These are phyloP conservation scores for Chrysolophus pictus DNA, from an alignment of 2,797 vertebrate genomes.

Conservation along the genomic window DNA sequence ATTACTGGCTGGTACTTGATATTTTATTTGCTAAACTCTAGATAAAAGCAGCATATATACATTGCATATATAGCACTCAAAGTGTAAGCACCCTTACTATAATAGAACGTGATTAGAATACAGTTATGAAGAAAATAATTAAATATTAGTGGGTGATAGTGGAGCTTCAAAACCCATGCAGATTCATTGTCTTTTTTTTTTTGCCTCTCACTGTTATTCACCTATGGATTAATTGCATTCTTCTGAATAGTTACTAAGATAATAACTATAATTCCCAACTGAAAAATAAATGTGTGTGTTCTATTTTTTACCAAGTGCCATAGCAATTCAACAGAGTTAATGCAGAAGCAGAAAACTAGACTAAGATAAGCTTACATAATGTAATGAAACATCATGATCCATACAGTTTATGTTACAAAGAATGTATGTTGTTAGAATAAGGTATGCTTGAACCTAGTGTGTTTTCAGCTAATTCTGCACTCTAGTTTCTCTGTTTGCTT, in stretches of 20 bases:
- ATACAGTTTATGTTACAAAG: not conserved
- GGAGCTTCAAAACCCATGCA: not conserved
- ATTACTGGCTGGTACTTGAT: not conserved
- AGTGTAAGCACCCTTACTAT: not conserved
- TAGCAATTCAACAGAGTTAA: constrained; percentile 14
- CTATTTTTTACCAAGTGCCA: not conserved
- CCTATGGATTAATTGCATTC: not conserved
- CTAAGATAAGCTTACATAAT: not conserved
- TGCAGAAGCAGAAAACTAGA: not conserved
- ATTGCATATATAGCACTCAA: not conserved
- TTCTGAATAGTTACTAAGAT: not conserved
- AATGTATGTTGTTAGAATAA: not conserved
- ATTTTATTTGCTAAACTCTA: not conserved
- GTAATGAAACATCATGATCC: not conserved
- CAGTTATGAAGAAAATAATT: not conserved
- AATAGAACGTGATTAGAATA: not conserved
- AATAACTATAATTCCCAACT: constrained; percentile 1
- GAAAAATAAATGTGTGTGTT: not conserved
- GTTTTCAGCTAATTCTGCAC: not conserved
- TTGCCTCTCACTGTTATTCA: not conserved
- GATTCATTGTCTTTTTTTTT: not conserved
- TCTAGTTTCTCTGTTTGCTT: not conserved
- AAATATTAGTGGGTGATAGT: constrained; percentile 2
- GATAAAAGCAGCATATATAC: not conserved
- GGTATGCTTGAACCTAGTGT: not conserved